Evolutionary conservation across 2,113 vertebrate species (phyloP), one percentile per base, ranked within the genome.

Genomic region (Bufo gargarizans): DNA sequence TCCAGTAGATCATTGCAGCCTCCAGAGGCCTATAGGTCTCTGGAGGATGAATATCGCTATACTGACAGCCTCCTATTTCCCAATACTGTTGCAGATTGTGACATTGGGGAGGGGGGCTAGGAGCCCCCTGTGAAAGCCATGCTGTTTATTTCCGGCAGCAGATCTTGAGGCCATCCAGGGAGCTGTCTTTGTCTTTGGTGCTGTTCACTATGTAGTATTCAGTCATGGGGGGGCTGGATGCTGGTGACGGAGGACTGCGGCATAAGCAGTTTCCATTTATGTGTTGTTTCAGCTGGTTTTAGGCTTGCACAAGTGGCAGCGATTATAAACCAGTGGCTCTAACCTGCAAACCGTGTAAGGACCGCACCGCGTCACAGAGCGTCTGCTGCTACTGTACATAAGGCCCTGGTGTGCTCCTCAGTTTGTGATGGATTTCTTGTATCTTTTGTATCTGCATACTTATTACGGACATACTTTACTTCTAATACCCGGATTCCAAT

Each of bases 31-130:
- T 43, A 33, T 33, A 33, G 33, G 33, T 33, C 33, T 53, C 9
- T 14, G 20, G 45, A 17, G 13, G 13, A 43, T 78, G 19, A 43
- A 2, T 58, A 69, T 33, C 16, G 1, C 1, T 58, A 80, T 43
- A 58, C 12, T 49, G 88, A 92, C 93, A 89, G 90, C 88, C 89
- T 78, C 63, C 88, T 88, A 89, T 87, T 3, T 82, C 86, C 11
- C 93, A 92, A 90, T 91, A 91, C 90, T 88, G 49, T 90, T 79
- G 11, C 50, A 33, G 45, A 16, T 58, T 9, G 77, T 22, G 77
- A 58, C 77, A 80, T 58, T 80, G 58, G 19, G 91, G 90, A 91
- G 91, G 92, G 92, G 90, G 67, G 89, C 90, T 89, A 92, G 93
- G 90, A 91, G 56, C 91, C 91, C 91, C 77, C 89, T 92, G 89